Conservation (phyloP, 2,113 vertebrate genomes). For the Perca schrenkii region DNA sequence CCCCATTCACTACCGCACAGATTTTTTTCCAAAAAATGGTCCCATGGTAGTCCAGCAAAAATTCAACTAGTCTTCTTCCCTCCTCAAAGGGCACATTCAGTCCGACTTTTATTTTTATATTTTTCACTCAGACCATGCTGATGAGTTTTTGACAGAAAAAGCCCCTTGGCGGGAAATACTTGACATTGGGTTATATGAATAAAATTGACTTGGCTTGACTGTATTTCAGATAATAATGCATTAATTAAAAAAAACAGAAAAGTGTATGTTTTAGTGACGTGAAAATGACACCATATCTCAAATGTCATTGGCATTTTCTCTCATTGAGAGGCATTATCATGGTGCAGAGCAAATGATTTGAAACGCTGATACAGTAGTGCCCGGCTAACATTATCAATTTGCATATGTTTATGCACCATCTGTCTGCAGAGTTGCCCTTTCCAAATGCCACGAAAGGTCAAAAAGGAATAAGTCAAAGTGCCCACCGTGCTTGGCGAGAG, state of each 20-base stretch:
- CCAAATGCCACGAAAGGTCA: slow-evolving; percentile 75
- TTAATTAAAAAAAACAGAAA: background rate
- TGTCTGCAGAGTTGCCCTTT: slow-evolving; percentile 67
- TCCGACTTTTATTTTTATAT: background rate
- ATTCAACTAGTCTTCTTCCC: too few species aligned
- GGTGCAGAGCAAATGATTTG: slow-evolving; percentile 32
- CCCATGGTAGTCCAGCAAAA: too few species aligned
- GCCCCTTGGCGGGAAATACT: background rate
- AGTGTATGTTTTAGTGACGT: background rate
- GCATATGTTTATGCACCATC: slow-evolving; percentile 59
- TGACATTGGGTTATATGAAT: background rate
- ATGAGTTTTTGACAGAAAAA: background rate
- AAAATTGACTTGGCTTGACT: background rate
- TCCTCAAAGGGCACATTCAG: background rate
- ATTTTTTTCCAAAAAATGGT: too few species aligned
- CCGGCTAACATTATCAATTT: slow-evolving; percentile 58
- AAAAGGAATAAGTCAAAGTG: slow-evolving; percentile 64
- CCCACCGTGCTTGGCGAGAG: slow-evolving; percentile 14
- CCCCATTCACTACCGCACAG: too few species aligned
- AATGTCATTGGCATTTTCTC: background rate
- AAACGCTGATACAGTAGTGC: background rate
- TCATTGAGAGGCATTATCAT: background rate
- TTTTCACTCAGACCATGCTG: background rate
- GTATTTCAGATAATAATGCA: background rate
- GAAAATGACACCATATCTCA: slow-evolving; percentile 4